A percentile compares a stretch with the other conserved stretches of the same genome.
Conservation (phyloP, 2,797 vertebrate species). For the Pseudochirops cupreus region DNA sequence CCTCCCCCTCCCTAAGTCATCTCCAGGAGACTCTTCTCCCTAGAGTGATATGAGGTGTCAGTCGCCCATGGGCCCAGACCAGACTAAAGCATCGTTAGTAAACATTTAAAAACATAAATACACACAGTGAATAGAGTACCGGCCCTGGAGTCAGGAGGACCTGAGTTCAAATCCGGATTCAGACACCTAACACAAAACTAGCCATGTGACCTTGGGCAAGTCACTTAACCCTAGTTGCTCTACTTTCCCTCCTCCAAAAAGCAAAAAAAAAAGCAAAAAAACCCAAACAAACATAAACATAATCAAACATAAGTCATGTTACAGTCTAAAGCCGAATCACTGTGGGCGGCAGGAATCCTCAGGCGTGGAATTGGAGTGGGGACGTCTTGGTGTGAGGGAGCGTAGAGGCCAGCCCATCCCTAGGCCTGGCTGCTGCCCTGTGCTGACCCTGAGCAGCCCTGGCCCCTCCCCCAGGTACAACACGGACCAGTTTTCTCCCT, state of each 20-base stretch:
- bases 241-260: too few species aligned
- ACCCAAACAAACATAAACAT: not conserved
- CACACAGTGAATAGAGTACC: too few species aligned
- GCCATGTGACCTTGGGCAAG: too few species aligned
- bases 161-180: too few species aligned
- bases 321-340: not conserved
- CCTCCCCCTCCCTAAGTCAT: not conserved
- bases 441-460: not conserved
- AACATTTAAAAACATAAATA: not conserved
- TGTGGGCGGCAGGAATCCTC: too few species aligned
- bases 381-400: not conserved
- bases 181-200: too few species aligned
- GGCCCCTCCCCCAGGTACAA: slow-evolving; percentile 90
- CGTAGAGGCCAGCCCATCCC: not conserved
- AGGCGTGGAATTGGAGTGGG: too few species aligned
- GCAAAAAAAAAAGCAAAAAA: too few species aligned
- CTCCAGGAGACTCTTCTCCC: not conserved
- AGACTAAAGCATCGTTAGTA: not conserved
- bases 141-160: too few species aligned
- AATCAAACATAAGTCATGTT: not conserved
- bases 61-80: not conserved
- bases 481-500: slow-evolving; percentile 97
- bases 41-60: not conserved
- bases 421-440: too few species aligned
- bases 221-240: too few species aligned